Evolutionary conservation across 1,140 invertebrate species (phyloP), one percentile per base, ranked within the genome.

Genomic region (Sinonovacula constricta): DNA sequence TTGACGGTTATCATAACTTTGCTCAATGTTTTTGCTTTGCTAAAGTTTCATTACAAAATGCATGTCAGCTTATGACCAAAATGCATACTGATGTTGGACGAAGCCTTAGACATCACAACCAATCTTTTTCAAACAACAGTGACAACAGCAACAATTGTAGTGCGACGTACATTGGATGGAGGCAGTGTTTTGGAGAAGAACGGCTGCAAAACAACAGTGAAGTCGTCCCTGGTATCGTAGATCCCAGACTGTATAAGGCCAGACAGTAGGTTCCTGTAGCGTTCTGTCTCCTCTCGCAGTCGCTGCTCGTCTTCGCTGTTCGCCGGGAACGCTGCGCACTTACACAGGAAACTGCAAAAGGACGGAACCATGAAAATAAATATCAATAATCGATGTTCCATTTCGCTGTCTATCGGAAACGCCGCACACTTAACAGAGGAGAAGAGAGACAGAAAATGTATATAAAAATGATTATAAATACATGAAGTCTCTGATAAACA

Each of bases 151-250:
- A n/a, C n/a, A n/a, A n/a, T n/a, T n/a, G n/a, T n/a, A n/a, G n/a
- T n/a, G n/a, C n/a, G n/a, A n/a, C n/a, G n/a, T n/a, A n/a, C n/a
- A n/a, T n/a, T n/a, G n/a, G n/a, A n/a, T 24, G 88, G 88, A 15
- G 86, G 75, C n/a, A 59, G 49, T 31, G 87, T 89, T 26, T 88
- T 78, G 54, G 75, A 81, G 57, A 87, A 89, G 82, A 89, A 88
- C 0, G 93, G 93, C 83, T 95, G 94, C 3, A 90, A 81, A 4
- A 94, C 91, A 0, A 95, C 93, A 3, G 93, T 92, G 83, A 95
- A 95, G 83, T 95, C 94, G 24, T 90, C 88, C 36, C 18, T 92
- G 90, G 89, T 95, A 93, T 93, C 91, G 78, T 93, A 93, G 80
- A 92, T 90, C 10, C 91, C 89, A 51, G 89, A 88, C 2, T 30